Evolutionary conservation across 2,113 vertebrate species (phyloP), one percentile per base, ranked within the genome.

Genomic region (Myocastor coypus): DNA sequence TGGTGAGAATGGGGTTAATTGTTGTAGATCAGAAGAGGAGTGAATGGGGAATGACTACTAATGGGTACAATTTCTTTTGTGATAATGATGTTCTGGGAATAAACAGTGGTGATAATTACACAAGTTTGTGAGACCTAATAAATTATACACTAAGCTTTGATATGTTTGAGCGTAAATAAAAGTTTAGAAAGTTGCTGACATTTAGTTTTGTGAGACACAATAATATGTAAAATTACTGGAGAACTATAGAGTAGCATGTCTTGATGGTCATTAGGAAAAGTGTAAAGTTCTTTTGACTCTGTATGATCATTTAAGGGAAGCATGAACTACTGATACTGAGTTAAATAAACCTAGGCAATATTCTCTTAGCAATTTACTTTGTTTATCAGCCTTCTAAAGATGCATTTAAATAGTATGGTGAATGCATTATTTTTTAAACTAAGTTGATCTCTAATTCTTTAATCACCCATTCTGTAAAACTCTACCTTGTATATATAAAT

Each of bases 341-440:
- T 78, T 61, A 86, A 83, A 5, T 61, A 86, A 83, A 5, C 14
- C 52, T 83, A 24, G 78, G n/a, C 64, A 64, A 34, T 42, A 83
- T 57, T 20, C 26, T 93, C 0, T 82, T 83, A 28, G 82, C 40
- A 88, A 66, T 75, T 75, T 64, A 83, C 46, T 34, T 20, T 40
- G 55, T 73, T 71, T 26, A 64, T 94, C 13, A 63, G 34, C 78
- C 66, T 40, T 52, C 34, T 52, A 63, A 94, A 83, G 34, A 40
- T 64, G 52, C 37, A 30, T 20, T 89, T 55, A 75, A 83, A 37
- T 30, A 86, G 13, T 34, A 6, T 59, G 42, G 52, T 61, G 55
- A 94, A 85, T 63, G 89, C 64, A 80, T 7, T 59, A 50, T 90
- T 90, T 75, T 90, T 90, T 17, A 32, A 59, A n/a, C 32, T 84